A percentile compares a stretch with the other conserved stretches of the same genome.
phyloP scores from a whole-genome alignment of 2,888 invertebrate species.

The Xestia rhomboidea region DNA sequence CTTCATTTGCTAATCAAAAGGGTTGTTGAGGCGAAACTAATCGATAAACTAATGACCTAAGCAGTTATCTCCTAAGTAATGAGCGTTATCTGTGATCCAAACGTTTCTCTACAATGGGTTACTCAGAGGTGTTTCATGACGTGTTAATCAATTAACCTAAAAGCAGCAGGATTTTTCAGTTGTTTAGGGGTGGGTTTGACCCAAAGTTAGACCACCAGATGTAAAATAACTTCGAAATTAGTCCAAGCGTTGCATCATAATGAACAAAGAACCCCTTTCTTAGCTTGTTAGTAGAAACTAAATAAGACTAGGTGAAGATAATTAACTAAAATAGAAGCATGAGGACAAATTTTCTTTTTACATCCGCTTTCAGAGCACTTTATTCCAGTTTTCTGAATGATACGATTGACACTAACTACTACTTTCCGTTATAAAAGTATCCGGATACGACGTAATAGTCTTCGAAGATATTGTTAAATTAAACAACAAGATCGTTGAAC shows the following conservation, averaged over 20 bases:
- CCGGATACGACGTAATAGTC: constrained; percentile 32
- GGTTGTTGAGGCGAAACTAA: constrained; percentile 28
- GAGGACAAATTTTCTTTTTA: constrained; percentile 26
- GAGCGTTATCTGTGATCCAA: constrained; percentile 16
- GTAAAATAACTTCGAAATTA: constrained; percentile 21
- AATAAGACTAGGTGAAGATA: constrained; percentile 12
- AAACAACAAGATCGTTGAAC: constrained; percentile 34
- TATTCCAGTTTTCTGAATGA: constrained; percentile 38
- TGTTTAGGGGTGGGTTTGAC: background rate
- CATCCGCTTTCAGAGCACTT: constrained; percentile 32
- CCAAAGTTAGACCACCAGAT: background rate
- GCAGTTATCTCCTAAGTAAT: constrained; percentile 30
- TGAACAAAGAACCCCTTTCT: constrained; percentile 17
- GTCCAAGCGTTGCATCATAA: constrained; percentile 17
- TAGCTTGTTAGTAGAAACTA: constrained; percentile 11
- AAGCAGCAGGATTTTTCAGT: background rate
- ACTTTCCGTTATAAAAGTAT: constrained; percentile 51
- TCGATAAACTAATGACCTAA: constrained; percentile 33
- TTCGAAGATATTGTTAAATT: constrained; percentile 34
- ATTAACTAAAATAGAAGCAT: constrained; percentile 40
- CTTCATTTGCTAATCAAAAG: constrained; percentile 40
- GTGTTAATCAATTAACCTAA: background rate
- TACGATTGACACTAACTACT: constrained; percentile 41
- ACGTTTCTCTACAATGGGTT: constrained; percentile 10
- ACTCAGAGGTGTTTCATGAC: background rate